These are phyloP conservation scores for Olivierus martensii DNA, from an alignment of 1,140 invertebrate species.

Conservation along the genomic window DNA sequence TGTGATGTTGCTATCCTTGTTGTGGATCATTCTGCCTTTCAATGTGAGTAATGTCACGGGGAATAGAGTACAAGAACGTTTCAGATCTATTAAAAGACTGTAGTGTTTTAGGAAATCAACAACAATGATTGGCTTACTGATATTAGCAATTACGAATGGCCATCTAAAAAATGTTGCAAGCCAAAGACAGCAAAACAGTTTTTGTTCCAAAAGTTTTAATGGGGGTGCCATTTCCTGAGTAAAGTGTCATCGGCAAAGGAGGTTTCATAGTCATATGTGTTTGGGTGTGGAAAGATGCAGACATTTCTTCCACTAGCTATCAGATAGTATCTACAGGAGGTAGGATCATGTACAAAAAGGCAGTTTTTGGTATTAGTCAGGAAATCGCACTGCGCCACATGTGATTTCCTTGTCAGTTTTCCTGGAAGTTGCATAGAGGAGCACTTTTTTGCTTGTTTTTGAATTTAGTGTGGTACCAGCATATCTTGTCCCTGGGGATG, in stretches of 20 bases:
- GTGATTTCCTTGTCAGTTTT: not conserved
- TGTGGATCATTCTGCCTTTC: not conserved
- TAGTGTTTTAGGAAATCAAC: slow-evolving; percentile 8
- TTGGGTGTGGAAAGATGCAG: not conserved
- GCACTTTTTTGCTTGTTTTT: too few relatives aligned
- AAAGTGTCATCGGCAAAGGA: not conserved
- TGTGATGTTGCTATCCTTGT: not conserved
- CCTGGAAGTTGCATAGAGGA: not conserved
- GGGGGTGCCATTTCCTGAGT: slow-evolving; percentile 5
- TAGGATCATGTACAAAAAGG: not conserved
- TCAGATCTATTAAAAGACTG: not conserved
- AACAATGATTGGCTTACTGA: slow-evolving; percentile 10
- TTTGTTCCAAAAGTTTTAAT: slow-evolving; percentile 11
- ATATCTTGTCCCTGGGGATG: too few relatives aligned
- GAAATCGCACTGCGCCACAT: slow-evolving; percentile 3
- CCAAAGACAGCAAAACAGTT: not conserved
- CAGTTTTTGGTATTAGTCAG: not conserved
- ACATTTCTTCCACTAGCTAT: not conserved
- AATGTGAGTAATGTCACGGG: not conserved
- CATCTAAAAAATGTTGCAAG: not conserved
- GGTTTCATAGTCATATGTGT: too few relatives aligned
- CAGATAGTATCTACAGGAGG: too few relatives aligned
- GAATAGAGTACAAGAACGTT: not conserved
- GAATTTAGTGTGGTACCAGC: too few relatives aligned
- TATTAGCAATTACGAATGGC: slow-evolving; percentile 6